Percentiles rank a stretch among this genome's conserved stretches.
These are phyloP conservation scores for Campylorhamphus procurvoides DNA, from an alignment of 2,113 vertebrate genomes.

Conservation along the genomic window DNA sequence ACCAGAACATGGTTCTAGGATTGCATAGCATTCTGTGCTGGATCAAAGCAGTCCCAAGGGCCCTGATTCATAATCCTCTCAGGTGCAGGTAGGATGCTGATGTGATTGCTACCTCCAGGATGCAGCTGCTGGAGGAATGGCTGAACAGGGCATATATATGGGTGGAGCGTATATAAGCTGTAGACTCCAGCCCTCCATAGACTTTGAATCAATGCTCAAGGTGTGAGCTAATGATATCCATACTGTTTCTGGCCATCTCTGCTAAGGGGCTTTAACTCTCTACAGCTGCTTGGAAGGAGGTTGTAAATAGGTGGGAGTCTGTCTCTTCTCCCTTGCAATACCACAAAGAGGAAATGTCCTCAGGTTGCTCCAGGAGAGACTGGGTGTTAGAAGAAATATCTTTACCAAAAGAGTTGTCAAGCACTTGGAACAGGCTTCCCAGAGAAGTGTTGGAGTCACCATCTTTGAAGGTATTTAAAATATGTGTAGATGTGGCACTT, in stretches of 20 bases:
- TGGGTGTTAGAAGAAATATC: background rate
- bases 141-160: background rate
- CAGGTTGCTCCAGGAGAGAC: background rate
- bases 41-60: background rate
- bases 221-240: background rate
- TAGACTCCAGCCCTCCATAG: accelerated
- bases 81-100: background rate
- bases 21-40: background rate
- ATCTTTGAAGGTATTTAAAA: background rate
- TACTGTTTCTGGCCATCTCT: background rate
- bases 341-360: background rate
- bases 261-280: background rate
- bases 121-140: background rate
- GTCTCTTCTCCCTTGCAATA: background rate
- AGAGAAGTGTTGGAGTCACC: background rate
- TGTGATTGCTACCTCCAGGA: background rate
- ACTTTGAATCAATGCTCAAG: background rate
- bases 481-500: accelerated
- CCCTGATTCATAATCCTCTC: background rate
- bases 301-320: accelerated
- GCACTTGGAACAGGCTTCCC: background rate
- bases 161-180: background rate
- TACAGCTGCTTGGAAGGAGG: background rate
- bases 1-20: accelerated
- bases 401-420: background rate